Evolutionary conservation across 2,888 invertebrate species (phyloP).

Genomic region (Melieria crassipennis): DNA sequence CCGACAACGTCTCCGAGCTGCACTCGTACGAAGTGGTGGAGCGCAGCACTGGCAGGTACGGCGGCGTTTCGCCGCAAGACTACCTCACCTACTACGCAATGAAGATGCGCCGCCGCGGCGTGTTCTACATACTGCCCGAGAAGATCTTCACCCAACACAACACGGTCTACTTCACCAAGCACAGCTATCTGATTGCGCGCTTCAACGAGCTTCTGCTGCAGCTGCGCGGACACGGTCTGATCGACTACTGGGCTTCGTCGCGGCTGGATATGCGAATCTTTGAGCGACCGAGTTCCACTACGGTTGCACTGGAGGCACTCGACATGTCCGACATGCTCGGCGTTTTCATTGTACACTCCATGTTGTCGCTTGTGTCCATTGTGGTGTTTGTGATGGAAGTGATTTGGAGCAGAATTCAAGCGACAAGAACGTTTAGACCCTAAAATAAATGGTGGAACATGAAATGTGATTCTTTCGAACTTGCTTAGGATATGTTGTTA

Average conservation of each 20-base stretch:
- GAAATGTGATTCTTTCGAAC: neutral
- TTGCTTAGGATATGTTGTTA: neutral
- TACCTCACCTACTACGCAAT: slow-evolving; percentile 43
- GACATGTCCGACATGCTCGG: slow-evolving; percentile 32
- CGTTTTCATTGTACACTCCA: slow-evolving; percentile 33
- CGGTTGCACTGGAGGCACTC: slow-evolving; percentile 11
- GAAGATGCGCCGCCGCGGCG: slow-evolving; percentile 30
- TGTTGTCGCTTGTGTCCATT: slow-evolving; percentile 12
- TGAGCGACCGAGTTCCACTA: neutral
- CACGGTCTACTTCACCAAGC: slow-evolving; percentile 48
- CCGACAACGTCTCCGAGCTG: slow-evolving; percentile 37
- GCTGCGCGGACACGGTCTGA: slow-evolving; percentile 42
- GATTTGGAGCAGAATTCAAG: neutral
- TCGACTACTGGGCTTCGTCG: slow-evolving; percentile 44
- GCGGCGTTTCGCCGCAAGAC: slow-evolving; percentile 39
- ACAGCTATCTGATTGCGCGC: slow-evolving; percentile 45
- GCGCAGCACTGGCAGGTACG: slow-evolving; percentile 16
- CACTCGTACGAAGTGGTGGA: slow-evolving; percentile 37
- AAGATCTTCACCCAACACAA: slow-evolving; percentile 45
- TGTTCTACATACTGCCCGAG: slow-evolving; percentile 44
- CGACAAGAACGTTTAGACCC: neutral
- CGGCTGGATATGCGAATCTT: slow-evolving; percentile 36
- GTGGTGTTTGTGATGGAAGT: slow-evolving; percentile 33
- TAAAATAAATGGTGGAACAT: neutral
- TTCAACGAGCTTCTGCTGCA: slow-evolving; percentile 44